Base-by-base conservation (phyloP, 1,140 invertebrate species). In the Rhopalosiphum maidis region DNA sequence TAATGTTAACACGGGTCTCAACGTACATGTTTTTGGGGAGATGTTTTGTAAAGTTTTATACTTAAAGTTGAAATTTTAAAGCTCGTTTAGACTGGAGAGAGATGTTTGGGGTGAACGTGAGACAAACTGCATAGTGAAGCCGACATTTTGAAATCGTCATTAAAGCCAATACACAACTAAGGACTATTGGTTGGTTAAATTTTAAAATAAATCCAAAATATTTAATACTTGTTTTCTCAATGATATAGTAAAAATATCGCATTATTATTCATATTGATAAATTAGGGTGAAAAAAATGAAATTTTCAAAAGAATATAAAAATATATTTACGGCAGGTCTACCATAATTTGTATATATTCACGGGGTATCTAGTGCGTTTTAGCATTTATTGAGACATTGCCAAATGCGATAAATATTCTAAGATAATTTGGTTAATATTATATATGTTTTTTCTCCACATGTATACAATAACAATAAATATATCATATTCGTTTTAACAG, bases 11-110 rank as follows among this genome's bases (percentile, higher is more conserved):
- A 35, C 8, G 60, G 15, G 15, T 77, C 60, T 77, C 30, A 5
- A 15, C 1, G 4, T 77, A 77, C 60, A n/a, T 77, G 60, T n/a
- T n/a, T 68, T 68, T 18, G 30, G 11, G 60, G 60, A 77, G 30
- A 77, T 77, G 60, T 77, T 77, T 68, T 15, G 60, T n/a, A 68
- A 68, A 68, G 60, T 68, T 68, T 77, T 77, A 35, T 77, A 77
- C 60, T 77, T 77, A 18, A 77, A n/a, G 60, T 77, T 77, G 60
- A 77, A 77, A n/a, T n/a, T 77, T n/a, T 77, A 77, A n/a, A n/a
- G 60, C 30, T n/a, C 60, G 15, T 77, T 77, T n/a, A 77, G 1
- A 77, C 30, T 77, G 15, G 5, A 77, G 60, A n/a, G 60, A n/a
- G 30, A 6, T 77, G 30, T 77, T 77, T 18, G 5, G n/a, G 30